Evolutionary conservation across 2,888 invertebrate species (phyloP), one percentile per base, ranked within the genome.

Genomic region (Tetheella fluctuosa): DNA sequence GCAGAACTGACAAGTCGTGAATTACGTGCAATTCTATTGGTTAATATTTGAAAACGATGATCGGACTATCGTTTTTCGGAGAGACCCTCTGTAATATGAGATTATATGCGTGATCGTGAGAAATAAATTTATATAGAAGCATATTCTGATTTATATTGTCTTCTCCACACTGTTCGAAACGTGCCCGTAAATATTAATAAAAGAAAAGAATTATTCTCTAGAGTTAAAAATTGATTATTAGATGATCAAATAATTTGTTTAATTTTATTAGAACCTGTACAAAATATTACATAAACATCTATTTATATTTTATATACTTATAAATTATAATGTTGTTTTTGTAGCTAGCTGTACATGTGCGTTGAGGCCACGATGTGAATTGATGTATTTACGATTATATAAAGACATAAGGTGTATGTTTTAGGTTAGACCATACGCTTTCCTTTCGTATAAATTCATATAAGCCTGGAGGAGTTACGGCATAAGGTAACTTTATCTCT

Each of bases 371-470:
- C 61, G 66, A 59, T 69, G 76, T 79, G 76, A 79, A 77, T 80
- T 79, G 76, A 79, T 80, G 75, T 79, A 71, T 74, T 71, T 72
- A 72, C 64, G 71, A 74, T 69, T 69, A 70, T 72, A 69, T 78
- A 77, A 80, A 74, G 73, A 77, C 74, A 74, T 80, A 81, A 76
- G 74, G 70, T 78, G 73, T 84, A 78, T 74, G 74, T 74, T 76
- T 69, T 81, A 84, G 74, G 69, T 79, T 80, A 80, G 74, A 66
- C 52, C 67, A 71, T 81, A 83, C 79, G 80, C 80, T 85, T 85
- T 77, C 68, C 62, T 81, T 83, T 73, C 60, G 68, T 78, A 79
- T 69, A 64, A 69, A 62, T 67, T 73, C 64, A n/a, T n/a, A n/a
- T n/a, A n/a, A n/a, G n/a, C n/a, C n/a, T n/a, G 68, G 63, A 68